Base-by-base conservation (phyloP, 1,140 invertebrate species). In the Trichoplusia ni region DNA sequence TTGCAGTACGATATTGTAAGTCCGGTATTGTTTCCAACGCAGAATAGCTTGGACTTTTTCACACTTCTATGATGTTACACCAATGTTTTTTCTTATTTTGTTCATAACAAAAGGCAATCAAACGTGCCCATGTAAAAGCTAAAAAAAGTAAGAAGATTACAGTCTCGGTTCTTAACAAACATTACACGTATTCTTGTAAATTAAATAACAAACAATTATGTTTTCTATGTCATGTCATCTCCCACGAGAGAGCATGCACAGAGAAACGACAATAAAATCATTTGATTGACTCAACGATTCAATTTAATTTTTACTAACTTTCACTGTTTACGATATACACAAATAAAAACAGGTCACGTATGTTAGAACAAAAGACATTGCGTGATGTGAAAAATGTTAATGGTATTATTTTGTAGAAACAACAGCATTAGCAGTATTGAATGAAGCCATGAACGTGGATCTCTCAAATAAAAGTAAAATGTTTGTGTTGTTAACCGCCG, bases 371-470 rank as follows among this genome's bases (percentile, higher is more conserved):
- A 54, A 54, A 54, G 33, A 54, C 33, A n/a, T 37, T 54, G 51
- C 51, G 51, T 54, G 51, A 54, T 54, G 51, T 54, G 51, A 54
- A 54, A 23, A 38, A 54, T 38, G 13, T 38, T 25, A 54, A 38
- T 38, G 51, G 33, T 14, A 54, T 54, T 13, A 35, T 25, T n/a
- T 11, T 47, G 21, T 47, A 13, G 44, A 29, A 42, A 47, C 44
- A 47, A 54, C 37, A 54, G 51, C 9, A 3, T 23, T 21, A 3
- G 16, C 29, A n/a, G 40, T 21, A n/a, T 2, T 4, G 9, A 46
- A 19, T 4, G 47, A 19, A 33, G 29, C 18, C 29, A 49, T 31
- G 27, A 14, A 8, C 16, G 13, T 44, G 18, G 29, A 35, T 51
- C 16, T 21, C 29, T 18, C 19, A 13, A 51, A 31, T 31, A 21